Percentiles rank a stretch among this genome's conserved stretches.
Conservation (phyloP, 2,888 invertebrate species). For the Microplitis manilae region DNA sequence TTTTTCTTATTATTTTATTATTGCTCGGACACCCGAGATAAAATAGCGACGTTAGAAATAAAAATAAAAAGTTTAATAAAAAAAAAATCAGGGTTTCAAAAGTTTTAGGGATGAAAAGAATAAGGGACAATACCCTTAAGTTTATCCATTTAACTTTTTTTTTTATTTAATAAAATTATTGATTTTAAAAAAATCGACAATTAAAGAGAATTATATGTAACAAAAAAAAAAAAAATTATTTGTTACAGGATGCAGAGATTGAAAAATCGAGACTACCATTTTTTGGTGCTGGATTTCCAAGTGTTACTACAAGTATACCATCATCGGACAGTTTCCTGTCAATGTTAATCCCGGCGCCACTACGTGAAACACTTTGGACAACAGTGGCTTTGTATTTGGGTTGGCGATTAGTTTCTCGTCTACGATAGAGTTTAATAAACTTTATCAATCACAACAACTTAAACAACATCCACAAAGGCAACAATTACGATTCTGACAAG, state of each 20-base stretch:
- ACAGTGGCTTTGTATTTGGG: conserved; percentile 69
- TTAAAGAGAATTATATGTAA: neutral
- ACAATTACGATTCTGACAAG: neutral
- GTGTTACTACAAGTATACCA: conserved; percentile 51
- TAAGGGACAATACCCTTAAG: too few species aligned
- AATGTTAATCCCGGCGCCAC: conserved; percentile 66
- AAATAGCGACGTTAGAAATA: conserved; percentile 2
- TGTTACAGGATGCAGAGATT: conserved; percentile 68
- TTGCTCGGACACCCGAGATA: conserved; percentile 9
- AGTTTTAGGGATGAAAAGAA: too few species aligned
- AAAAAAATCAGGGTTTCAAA: too few species aligned
- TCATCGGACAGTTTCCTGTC: conserved; percentile 67
- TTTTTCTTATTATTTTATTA: neutral
- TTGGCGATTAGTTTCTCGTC: conserved; percentile 69
- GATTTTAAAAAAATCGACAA: too few species aligned
- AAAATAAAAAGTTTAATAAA: neutral
- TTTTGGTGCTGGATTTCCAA: conserved; percentile 59
- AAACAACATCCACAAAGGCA: conserved; percentile 4
- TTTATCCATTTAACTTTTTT: too few species aligned
- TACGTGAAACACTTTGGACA: conserved; percentile 70
- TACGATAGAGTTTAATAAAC: conserved; percentile 63
- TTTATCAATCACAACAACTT: conserved; percentile 28
- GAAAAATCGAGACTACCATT: conserved; percentile 67
- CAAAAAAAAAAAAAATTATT: conserved; percentile 15
- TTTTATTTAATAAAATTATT: too few species aligned